Conservation (phyloP, 2,888 invertebrate genomes). For the Drosophila longiperda region DNA sequence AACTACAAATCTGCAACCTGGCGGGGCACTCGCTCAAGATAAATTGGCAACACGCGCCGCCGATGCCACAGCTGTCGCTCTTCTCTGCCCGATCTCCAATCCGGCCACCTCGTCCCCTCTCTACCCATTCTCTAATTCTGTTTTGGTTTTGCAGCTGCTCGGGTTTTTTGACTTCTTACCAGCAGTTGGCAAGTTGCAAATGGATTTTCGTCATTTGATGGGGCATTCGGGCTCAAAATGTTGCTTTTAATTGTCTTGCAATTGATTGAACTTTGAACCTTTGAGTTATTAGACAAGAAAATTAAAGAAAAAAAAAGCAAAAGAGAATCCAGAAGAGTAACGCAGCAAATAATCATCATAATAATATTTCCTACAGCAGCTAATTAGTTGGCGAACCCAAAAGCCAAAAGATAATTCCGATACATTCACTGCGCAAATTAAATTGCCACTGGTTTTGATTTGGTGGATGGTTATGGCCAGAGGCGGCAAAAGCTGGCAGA, state of each 20-base stretch:
- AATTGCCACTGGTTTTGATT: slow-evolving; percentile 72
- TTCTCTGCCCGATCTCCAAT: slow-evolving; percentile 10
- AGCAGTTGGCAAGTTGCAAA: slow-evolving; percentile 57
- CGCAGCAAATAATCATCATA: slow-evolving; percentile 15
- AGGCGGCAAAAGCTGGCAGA: slow-evolving; percentile 3
- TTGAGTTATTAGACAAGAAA: slow-evolving; percentile 42
- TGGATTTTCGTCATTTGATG: slow-evolving; percentile 30
- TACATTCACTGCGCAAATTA: slow-evolving; percentile 58
- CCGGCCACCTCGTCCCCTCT: neutral
- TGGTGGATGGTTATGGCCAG: slow-evolving; percentile 6
- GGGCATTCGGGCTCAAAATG: slow-evolving; percentile 48
- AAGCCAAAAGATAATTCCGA: slow-evolving; percentile 47
- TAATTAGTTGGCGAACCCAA: slow-evolving; percentile 55
- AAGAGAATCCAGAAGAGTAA: slow-evolving; percentile 14
- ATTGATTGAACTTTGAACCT: slow-evolving; percentile 64
- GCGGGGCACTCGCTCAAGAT: slow-evolving; percentile 59
- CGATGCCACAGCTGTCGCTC: slow-evolving; percentile 29
- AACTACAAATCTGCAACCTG: slow-evolving; percentile 60
- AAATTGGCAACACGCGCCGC: slow-evolving; percentile 78
- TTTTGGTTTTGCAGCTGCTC: slow-evolving; percentile 42
- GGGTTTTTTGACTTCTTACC: slow-evolving; percentile 23
- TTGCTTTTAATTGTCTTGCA: slow-evolving; percentile 61
- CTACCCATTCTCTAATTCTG: neutral
- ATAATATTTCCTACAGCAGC: slow-evolving; percentile 20
- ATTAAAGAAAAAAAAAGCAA: slow-evolving; percentile 13